Conservation (phyloP, 2,888 invertebrate species). For the Epistrophe grossulariae region DNA sequence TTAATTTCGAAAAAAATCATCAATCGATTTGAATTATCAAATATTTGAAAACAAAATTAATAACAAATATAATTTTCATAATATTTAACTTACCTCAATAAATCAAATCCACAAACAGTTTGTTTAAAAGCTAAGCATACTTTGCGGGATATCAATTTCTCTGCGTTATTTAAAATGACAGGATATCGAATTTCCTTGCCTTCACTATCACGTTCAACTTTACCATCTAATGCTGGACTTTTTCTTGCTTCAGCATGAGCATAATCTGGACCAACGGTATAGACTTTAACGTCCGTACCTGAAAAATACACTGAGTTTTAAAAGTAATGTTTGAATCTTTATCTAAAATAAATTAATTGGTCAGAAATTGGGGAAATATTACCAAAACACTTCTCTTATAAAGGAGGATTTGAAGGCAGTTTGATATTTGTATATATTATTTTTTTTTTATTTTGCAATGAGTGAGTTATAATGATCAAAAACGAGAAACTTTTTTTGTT, state of each 20-base stretch:
- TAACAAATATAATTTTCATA: too few relatives aligned
- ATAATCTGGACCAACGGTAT: slow-evolving; percentile 99
- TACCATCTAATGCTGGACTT: slow-evolving; percentile 98
- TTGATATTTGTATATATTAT: slow-evolving; percentile 25
- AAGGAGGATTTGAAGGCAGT: slow-evolving; percentile 40
- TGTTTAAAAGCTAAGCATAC: slow-evolving; percentile 98
- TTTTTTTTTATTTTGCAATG: slow-evolving; percentile 50
- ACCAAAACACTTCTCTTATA: slow-evolving; percentile 73
- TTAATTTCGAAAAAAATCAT: too few relatives aligned
- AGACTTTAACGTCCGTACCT: slow-evolving; percentile 93
- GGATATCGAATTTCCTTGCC: slow-evolving; percentile 99
- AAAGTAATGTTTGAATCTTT: slow-evolving; percentile 84
- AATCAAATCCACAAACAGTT: slow-evolving; percentile 99
- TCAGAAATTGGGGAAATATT: slow-evolving; percentile 74
- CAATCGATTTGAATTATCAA: too few relatives aligned
- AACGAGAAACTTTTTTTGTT: slow-evolving; percentile 27
- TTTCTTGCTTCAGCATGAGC: slow-evolving; percentile 99
- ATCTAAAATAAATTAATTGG: slow-evolving; percentile 68
- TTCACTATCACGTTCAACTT: slow-evolving; percentile 98
- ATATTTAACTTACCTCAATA: slow-evolving; percentile 92
- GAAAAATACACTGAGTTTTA: slow-evolving; percentile 84
- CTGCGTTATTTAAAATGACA: slow-evolving; percentile 97
- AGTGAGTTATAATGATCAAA: slow-evolving; percentile 57
- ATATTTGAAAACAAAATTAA: too few relatives aligned
- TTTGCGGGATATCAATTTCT: slow-evolving; percentile 98